Base-by-base conservation (phyloP, 1,140 invertebrate species). In the Plodia interpunctella region DNA sequence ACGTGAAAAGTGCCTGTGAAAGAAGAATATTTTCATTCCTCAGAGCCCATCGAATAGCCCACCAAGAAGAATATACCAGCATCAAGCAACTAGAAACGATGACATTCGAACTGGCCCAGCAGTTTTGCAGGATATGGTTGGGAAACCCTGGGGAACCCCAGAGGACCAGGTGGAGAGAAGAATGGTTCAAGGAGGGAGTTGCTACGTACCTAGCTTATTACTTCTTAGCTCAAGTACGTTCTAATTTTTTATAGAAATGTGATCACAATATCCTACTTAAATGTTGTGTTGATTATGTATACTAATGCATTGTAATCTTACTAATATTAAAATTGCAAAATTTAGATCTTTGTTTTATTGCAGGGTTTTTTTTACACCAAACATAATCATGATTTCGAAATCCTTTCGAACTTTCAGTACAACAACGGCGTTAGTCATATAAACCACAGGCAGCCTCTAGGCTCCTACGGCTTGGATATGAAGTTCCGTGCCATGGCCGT, bases 161-260 rank as follows among this genome's bases (percentile, higher is more conserved):
- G 18, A 51, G 72, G 0, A 87, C 86, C 0, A 65, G 73, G 6
- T 88, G 86, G 86, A 80, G 74, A 56, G 81, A 88, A 57, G 83
- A 88, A 52, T 88, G 86, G 86, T 85, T 88, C 50, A 88, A 87
- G 50, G 86, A 88, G 71, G 86, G 86, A 11, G 76, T 87, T 49
- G 81, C 86, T 35, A 86, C 83, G 0, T 86, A 88, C 44, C 68
- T 85, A n/a, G 83, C 81, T 4, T 83, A 85, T 66, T 86, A 85
- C 66, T 85, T 79, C 21, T 59, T 86, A 49, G 59, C 78, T 30
- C 80, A 83, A 76, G 84, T 87, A 64, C 64, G 20, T 61, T 44
- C 13, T 55, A 20, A n/a, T n/a, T n/a, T n/a, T n/a, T n/a, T n/a
- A n/a, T n/a, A n/a, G n/a, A n/a, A n/a, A n/a, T n/a, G n/a, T n/a